These are phyloP conservation scores for Coregonus ussuriensis DNA, from an alignment of 2,797 vertebrate species.

Conservation along the genomic window DNA sequence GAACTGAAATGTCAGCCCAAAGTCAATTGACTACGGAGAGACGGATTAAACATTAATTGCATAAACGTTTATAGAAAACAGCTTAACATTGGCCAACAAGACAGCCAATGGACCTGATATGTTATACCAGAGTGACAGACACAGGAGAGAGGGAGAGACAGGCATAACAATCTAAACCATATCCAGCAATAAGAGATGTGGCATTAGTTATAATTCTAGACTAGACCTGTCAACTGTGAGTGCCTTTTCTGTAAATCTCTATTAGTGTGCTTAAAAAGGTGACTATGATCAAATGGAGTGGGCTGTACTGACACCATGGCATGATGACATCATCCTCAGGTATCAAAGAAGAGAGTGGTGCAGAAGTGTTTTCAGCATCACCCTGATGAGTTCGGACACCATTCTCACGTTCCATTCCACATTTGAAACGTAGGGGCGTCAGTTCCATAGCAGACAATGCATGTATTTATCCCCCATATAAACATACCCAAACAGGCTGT, in stretches of 20 bases:
- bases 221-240: background rate
- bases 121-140: background rate
- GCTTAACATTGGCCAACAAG: background rate
- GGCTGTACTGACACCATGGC: conserved; percentile 61
- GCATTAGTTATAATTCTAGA: background rate
- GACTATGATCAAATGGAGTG: background rate
- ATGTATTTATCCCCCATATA: conserved; percentile 41
- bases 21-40: background rate
- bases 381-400: conserved; percentile 46
- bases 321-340: conserved; percentile 79
- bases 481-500: conserved; percentile 39
- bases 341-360: conserved; percentile 69
- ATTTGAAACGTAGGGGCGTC: conserved; percentile 54
- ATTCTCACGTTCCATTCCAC: conserved; percentile 52
- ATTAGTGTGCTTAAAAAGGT: background rate
- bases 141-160: conserved; percentile 23
- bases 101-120: background rate
- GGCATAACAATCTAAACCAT: background rate
- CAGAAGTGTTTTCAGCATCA: conserved; percentile 68
- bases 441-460: conserved; percentile 50
- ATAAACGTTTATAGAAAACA: background rate
- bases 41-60: background rate
- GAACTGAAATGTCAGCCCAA: background rate
- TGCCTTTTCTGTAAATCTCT: no score
- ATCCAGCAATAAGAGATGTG: background rate